A percentile compares a stretch with the other conserved stretches of the same genome.
phyloP scores from a whole-genome alignment of 2,888 invertebrate species.

The Caenorhabditis panamensis region DNA sequence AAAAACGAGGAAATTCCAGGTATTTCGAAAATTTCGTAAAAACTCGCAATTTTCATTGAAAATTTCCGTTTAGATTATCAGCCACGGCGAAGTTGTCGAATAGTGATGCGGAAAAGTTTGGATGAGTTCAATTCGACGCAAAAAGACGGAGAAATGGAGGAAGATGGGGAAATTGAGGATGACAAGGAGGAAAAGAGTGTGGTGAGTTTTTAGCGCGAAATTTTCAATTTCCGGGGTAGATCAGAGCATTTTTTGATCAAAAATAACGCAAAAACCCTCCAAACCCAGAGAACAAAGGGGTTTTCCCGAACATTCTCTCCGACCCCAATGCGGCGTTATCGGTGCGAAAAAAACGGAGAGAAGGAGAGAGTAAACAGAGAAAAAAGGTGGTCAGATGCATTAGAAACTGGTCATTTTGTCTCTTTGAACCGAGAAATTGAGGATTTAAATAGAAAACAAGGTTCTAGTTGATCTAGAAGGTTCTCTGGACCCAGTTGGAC shows the following conservation, averaged over 20 bases:
- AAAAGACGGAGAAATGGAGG: neutral
- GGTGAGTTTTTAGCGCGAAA: no score
- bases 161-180: neutral
- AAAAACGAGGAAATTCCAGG: neutral
- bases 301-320: constrained; percentile 11
- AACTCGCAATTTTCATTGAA: neutral
- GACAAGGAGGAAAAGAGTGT: neutral
- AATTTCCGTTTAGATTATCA: neutral
- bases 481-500: no score
- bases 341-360: constrained; percentile 4
- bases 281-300: neutral
- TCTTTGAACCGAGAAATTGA: no score
- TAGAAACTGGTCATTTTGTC: no score
- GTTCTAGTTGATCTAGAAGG: no score
- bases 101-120: constrained; percentile 1
- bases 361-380: neutral
- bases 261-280: neutral
- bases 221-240: no score
- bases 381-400: no score
- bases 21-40: neutral
- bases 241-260: no score
- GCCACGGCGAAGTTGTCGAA: constrained; percentile 5
- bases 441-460: no score
- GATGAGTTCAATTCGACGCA: neutral
- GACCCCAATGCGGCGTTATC: no score